Percentiles rank a stretch among this genome's conserved stretches.
Evolutionary conservation across 2,113 vertebrate genomes (phyloP).

Genomic region (Melanocharis versteri): DNA sequence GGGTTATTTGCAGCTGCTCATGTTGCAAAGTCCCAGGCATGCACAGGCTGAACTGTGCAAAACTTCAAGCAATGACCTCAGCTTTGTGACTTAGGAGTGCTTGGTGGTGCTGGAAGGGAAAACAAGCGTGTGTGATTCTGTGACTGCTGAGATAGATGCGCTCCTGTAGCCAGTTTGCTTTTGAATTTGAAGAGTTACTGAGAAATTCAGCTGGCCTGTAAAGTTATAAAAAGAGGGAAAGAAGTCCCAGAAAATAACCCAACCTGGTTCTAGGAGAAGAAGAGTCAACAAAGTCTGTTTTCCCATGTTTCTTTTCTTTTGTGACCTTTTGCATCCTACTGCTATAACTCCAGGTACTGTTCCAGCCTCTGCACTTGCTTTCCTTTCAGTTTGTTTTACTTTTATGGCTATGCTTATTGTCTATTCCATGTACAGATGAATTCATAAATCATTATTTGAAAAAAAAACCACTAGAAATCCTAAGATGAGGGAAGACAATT

Average conservation of each 20-base stretch:
- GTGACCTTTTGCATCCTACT: neutral
- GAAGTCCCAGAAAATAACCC: neutral
- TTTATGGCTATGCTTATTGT: neutral
- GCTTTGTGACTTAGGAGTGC: neutral
- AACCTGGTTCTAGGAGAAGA: neutral
- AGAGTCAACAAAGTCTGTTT: neutral
- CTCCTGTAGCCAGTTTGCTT: neutral
- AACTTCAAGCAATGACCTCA: neutral
- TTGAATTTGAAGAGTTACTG: neutral
- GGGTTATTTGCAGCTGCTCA: neutral
- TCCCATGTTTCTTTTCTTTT: neutral
- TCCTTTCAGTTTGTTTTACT: neutral
- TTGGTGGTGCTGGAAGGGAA: neutral
- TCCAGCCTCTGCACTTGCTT: neutral
- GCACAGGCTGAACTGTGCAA: neutral
- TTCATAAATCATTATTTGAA: neutral
- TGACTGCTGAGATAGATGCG: neutral
- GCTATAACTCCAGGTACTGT: neutral
- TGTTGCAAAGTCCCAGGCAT: neutral
- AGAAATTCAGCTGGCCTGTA: neutral
- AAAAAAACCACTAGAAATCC: neutral
- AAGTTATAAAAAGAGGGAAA: neutral
- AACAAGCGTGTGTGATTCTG: neutral
- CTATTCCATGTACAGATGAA: neutral
- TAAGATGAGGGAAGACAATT: neutral